Percentiles rank a stretch among this genome's conserved stretches.
Conservation (phyloP, 2,113 vertebrate genomes). For the Anoplopoma fimbria region DNA sequence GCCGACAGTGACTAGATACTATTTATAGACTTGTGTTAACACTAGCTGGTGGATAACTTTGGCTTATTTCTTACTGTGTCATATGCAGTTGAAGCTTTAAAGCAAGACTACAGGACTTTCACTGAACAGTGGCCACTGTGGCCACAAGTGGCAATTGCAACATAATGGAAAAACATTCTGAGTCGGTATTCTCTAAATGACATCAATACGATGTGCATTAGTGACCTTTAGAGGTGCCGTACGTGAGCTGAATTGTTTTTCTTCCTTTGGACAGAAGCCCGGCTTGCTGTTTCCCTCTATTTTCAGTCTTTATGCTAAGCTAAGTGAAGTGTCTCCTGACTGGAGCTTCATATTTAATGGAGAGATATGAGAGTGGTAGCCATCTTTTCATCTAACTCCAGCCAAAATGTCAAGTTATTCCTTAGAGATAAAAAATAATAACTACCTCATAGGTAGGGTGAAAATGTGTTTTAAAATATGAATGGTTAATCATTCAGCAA, state of each 20-base stretch:
- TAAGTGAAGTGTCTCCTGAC: not conserved
- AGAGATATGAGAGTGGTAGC: not conserved
- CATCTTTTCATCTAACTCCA: not conserved
- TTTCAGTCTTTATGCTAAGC: not conserved
- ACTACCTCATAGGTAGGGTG: no score
- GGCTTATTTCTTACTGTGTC: not conserved
- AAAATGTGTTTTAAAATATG: no score
- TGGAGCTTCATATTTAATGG: not conserved
- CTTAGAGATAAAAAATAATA: not conserved
- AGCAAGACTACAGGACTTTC: not conserved
- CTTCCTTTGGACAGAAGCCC: not conserved
- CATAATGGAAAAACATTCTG: no score
- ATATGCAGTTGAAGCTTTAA: not conserved
- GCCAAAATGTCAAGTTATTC: not conserved
- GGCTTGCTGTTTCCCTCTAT: not conserved
- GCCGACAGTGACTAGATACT: constrained; percentile 21
- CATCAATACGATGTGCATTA: not conserved
- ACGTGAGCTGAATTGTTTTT: not conserved
- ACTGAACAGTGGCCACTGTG: no score
- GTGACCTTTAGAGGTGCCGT: not conserved
- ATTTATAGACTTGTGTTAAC: constrained; percentile 25
- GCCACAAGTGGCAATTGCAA: no score
- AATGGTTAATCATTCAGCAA: no score
- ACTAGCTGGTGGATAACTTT: constrained; percentile 8
- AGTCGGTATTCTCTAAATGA: not conserved